These are phyloP conservation scores for Danio kyathit DNA, from an alignment of 2,797 vertebrate genomes.

Conservation along the genomic window DNA sequence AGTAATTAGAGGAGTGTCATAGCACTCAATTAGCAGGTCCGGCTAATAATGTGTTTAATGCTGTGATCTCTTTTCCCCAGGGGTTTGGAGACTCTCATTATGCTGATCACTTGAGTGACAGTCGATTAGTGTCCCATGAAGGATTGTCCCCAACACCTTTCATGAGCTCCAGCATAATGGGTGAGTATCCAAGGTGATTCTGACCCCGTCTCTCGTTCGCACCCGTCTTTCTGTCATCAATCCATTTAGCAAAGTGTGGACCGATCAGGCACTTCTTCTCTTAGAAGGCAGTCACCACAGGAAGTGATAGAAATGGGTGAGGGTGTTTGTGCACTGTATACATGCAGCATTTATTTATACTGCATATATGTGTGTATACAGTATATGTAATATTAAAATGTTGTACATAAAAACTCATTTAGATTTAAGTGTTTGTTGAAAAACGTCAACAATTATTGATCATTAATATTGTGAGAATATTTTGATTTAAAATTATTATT, in stretches of 20 bases:
- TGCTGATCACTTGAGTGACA: constrained; percentile 97
- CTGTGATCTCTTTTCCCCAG: constrained; percentile 89
- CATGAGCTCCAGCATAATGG: constrained; percentile 97
- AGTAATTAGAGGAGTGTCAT: constrained; percentile 85
- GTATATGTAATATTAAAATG: too few relatives aligned
- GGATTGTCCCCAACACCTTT: constrained; percentile 99
- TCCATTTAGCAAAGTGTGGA: constrained; percentile 68
- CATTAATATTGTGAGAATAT: background rate
- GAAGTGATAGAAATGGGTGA: constrained; percentile 11
- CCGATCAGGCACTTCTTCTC: constrained; percentile 59
- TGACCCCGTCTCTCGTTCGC: constrained; percentile 75
- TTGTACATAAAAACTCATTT: too few relatives aligned
- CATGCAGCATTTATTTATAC: background rate
- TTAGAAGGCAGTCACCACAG: constrained; percentile 35
- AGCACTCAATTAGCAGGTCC: constrained; percentile 85
- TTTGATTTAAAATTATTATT: background rate
- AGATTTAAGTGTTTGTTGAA: background rate
- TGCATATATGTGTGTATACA: too few relatives aligned
- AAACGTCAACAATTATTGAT: too few relatives aligned
- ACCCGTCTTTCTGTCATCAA: constrained; percentile 62
- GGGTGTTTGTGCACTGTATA: background rate
- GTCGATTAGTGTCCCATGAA: constrained; percentile 98
- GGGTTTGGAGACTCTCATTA: constrained; percentile 98
- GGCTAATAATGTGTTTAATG: constrained; percentile 90
- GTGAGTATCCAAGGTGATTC: constrained; percentile 90